Evolutionary conservation across 1,140 invertebrate species (phyloP).

Genomic region (Oncopeltus fasciatus): DNA sequence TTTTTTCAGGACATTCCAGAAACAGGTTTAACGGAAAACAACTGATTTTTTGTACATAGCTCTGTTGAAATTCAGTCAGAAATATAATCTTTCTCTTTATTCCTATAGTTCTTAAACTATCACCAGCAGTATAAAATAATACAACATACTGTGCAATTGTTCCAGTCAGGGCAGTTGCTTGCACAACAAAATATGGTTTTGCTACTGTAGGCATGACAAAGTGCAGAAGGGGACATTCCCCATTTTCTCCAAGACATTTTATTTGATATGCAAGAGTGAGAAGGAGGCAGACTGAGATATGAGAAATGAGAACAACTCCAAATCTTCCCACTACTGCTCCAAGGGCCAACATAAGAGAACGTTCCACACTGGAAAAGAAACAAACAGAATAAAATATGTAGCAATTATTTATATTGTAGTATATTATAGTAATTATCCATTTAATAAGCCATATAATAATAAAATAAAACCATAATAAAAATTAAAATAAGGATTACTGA

Average conservation of each 20-base stretch:
- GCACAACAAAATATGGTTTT: conserved; percentile 33
- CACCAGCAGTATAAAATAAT: too few species aligned
- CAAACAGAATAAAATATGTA: background rate
- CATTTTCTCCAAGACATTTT: conserved; percentile 21
- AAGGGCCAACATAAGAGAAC: conserved; percentile 28
- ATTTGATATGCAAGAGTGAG: conserved; percentile 31
- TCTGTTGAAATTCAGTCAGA: too few species aligned
- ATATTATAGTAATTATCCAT: too few species aligned
- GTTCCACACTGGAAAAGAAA: conserved; percentile 28
- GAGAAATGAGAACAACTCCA: conserved; percentile 31
- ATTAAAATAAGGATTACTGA: too few species aligned
- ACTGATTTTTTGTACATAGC: too few species aligned
- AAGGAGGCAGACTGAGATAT: conserved; percentile 31
- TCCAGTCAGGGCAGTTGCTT: conserved; percentile 26
- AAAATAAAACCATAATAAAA: too few species aligned
- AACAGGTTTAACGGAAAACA: too few species aligned
- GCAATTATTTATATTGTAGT: too few species aligned
- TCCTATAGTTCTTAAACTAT: too few species aligned
- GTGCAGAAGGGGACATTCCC: conserved; percentile 30
- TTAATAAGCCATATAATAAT: too few species aligned
- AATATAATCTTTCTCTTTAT: too few species aligned
- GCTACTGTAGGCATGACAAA: conserved; percentile 29
- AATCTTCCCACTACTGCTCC: conserved; percentile 25
- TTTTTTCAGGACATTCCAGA: too few species aligned
- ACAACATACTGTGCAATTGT: conserved; percentile 18